A percentile compares a stretch with the other conserved stretches of the same genome.
These are phyloP conservation scores for Drosophila kepulauana DNA, from an alignment of 1,140 invertebrate species.

Conservation along the genomic window DNA sequence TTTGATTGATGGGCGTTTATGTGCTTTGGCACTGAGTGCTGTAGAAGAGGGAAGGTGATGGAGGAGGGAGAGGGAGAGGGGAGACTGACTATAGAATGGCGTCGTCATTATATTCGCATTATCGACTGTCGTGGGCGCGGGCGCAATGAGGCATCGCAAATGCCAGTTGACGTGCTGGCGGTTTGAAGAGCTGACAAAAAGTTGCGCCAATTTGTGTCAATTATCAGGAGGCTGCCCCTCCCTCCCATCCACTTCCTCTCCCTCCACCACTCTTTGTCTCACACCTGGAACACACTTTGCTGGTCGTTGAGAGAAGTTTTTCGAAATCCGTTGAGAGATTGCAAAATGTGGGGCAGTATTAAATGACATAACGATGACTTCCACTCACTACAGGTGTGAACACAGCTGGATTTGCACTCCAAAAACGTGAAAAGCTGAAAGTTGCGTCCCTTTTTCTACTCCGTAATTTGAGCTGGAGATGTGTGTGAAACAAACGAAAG, in stretches of 20 bases:
- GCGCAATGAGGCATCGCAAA: slow-evolving; percentile 72
- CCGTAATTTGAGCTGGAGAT: slow-evolving; percentile 14
- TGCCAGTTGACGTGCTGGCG: slow-evolving; percentile 75
- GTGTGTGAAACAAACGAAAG: neutral
- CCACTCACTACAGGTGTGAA: slow-evolving; percentile 11
- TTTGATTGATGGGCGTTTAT: slow-evolving; percentile 82
- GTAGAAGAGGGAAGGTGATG: neutral
- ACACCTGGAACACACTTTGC: slow-evolving; percentile 20
- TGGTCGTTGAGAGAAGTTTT: slow-evolving; percentile 25
- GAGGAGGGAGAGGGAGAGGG: no score
- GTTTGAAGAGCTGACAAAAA: slow-evolving; percentile 79
- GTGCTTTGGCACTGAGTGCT: slow-evolving; percentile 20
- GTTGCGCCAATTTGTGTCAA: slow-evolving; percentile 81
- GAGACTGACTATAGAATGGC: neutral
- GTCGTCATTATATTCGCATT: slow-evolving; percentile 79
- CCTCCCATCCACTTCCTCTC: neutral
- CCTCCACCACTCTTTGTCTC: neutral
- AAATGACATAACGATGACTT: slow-evolving; percentile 45
- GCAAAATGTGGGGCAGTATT: slow-evolving; percentile 35
- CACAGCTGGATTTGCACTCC: slow-evolving; percentile 3
- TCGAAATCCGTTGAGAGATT: slow-evolving; percentile 40
- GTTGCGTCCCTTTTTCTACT: neutral
- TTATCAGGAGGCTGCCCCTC: slow-evolving; percentile 69
- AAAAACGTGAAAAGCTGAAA: slow-evolving; percentile 10
- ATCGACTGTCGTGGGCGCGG: slow-evolving; percentile 61